Base-by-base conservation (phyloP, 1,140 invertebrate genomes). In the Drosophila navojoa region DNA sequence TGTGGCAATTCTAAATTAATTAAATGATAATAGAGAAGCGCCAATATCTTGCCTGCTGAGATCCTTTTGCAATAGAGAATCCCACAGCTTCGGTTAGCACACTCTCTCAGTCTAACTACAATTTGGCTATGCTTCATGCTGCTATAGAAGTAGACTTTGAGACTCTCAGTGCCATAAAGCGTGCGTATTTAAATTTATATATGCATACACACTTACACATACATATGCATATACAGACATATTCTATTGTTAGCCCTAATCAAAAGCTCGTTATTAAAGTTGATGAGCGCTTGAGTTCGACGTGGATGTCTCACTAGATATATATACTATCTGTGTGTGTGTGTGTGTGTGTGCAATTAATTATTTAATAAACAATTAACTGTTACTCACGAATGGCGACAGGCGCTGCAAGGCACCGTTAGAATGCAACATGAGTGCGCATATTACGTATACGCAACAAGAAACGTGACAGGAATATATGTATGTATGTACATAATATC, bases 331-430 rank as follows among this genome's bases (percentile, higher is more conserved):
- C 9, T 35, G 13, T 49, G 22, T 52, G 35, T 13, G 25, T 58
- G 55, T 22, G 15, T 22, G 38, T 53, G 38, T 35, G 38, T 27
- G 47, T 77, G 81, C 74, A 77, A 84, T 86, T 84, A 84, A 86
- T 84, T 84, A 84, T 84, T 84, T 70, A 84, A 81, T 52, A 81
- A 84, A 84, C 81, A 84, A 84, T 84, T 86, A 84, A 84, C 77
- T 86, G 76, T 77, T 32, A 40, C 42, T 45, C 42, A 53, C 44
- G 22, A 59, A 25, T 42, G 67, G 57, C 44, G 66, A 64, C 50
- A 47, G 76, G 49, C 75, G 77, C 50, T 67, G 57, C 73, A 68
- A 74, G 58, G 80, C 80, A 84, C 71, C 68, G 71, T 82, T 85
- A 76, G 81, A 85, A 85, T 82, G 80, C 77, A 82, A 45, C 58